Evolutionary conservation across 2,797 vertebrate species (phyloP), one percentile per base, ranked within the genome.

Genomic region (Etheostoma nigrum): DNA sequence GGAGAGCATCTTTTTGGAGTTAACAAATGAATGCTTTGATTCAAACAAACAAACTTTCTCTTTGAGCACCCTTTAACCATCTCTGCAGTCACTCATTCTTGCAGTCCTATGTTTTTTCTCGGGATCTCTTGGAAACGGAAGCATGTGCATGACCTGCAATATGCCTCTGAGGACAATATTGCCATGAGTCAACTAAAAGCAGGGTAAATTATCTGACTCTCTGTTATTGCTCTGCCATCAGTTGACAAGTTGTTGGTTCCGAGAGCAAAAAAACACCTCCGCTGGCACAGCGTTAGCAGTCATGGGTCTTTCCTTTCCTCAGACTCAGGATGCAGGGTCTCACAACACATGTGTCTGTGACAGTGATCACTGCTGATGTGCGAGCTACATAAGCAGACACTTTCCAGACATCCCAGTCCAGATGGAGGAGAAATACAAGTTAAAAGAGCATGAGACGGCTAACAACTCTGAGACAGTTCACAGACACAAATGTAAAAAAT

Each of bases 191-290:
- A 81, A 82, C 67, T 63, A 60, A 78, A 88, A 82, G 33, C 58
- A 40, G 18, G 13, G 53, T 44, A 9, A 53, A 55, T 75, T 51
- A 87, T 86, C 83, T 21, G 67, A 71, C 59, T 73, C 36, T 85
- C 69, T 91, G 84, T 86, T 88, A 73, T 86, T 84, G 69, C 81
- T 84, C 79, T 21, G 57, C 69, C 79, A 79, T 88, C 40, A 47
- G 65, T 66, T 91, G 89, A 90, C 89, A 88, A 69, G 74, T 60
- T 91, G 86, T 79, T 90, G 88, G 85, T 78, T 83, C 49, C 16
- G 11, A 74, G 57, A 85, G 79, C 3, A 15, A 16, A 74, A 69
- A 83, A 87, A 66, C 60, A 66, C 47, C 72, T 77, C 58, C 0
- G 59, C 70, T 72, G 69, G 70, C 70, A 21, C 49, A 16, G 77